Evolutionary conservation across 2,888 invertebrate genomes (phyloP).

Genomic region (Volucella inflata): DNA sequence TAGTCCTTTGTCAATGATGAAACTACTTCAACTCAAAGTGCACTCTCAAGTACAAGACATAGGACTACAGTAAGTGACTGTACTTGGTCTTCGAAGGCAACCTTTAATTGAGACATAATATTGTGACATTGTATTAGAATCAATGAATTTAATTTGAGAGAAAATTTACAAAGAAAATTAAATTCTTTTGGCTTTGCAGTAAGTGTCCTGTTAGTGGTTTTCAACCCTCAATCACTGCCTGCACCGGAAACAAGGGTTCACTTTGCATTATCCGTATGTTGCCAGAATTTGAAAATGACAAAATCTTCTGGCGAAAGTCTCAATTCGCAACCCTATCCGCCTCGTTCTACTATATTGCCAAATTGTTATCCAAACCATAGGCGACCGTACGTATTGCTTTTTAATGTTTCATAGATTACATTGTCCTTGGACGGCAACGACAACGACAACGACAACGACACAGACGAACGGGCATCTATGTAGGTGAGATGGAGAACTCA

Average conservation of each 20-base stretch:
- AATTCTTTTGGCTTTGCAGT: constrained; percentile 52
- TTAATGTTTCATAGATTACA: constrained; percentile 75
- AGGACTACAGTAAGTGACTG: constrained; percentile 47
- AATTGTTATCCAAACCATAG: constrained; percentile 65
- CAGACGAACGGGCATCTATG: constrained; percentile 38
- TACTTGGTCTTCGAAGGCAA: constrained; percentile 19
- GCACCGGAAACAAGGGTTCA: constrained; percentile 61
- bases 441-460: constrained; percentile 46
- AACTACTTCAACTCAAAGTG: constrained; percentile 73
- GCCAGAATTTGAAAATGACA: constrained; percentile 63
- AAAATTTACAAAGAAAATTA: constrained; percentile 68
- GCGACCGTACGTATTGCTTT: constrained; percentile 75
- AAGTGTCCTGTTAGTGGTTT: constrained; percentile 60
- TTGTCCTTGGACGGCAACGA: constrained; percentile 69
- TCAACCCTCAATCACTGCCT: constrained; percentile 27
- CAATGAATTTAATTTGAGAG: constrained; percentile 59
- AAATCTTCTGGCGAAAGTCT: constrained; percentile 66
- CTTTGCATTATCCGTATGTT: constrained; percentile 61
- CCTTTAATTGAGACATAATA: constrained; percentile 56
- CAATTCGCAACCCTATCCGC: constrained; percentile 20
- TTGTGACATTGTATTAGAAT: constrained; percentile 70
- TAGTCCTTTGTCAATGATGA: constrained; percentile 59
- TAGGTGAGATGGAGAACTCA: constrained; percentile 40
- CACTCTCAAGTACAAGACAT: constrained; percentile 52
- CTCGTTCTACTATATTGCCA: constrained; percentile 4